Evolutionary conservation across 2,888 invertebrate genomes (phyloP), one percentile per base, ranked within the genome.

Genomic region (Noctua comes): DNA sequence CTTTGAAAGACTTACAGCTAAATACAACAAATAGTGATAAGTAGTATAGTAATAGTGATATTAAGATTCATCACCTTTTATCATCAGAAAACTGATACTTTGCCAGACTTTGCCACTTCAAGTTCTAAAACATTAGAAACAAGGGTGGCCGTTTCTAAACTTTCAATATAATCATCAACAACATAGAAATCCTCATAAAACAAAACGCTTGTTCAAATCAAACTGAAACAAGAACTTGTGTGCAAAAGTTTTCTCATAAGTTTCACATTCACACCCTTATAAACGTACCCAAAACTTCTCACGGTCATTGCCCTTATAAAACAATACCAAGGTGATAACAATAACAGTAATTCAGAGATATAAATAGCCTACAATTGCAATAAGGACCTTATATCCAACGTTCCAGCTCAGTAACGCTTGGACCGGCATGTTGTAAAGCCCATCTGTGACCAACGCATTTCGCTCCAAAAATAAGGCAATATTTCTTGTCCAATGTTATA

Each of bases 311-410:
- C 59, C 57, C 66, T 59, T 76, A 16, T 73, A 79, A 73, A 79
- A 87, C 81, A 87, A 87, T 76, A 87, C 77, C 24, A 77, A 86
- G 85, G 87, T 88, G 82, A 87, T 79, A 86, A 79, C 76, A 77
- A 81, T 84, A 86, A 83, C 71, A 76, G 84, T 88, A 84, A 74
- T 79, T 87, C 76, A 87, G 48, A 62, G 71, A 72, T 79, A 84
- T 87, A 88, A 87, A 87, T 86, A 87, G 73, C 77, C 69, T 62
- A 87, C 77, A 87, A 77, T 81, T 87, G 88, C 87, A 87, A 87
- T 88, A 82, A 82, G 80, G 66, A 73, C 71, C 77, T 77, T 73
- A 78, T 46, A 73, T 51, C 62, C 57, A 66, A 68, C 68, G 69
- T 59, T 27, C n/a, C 66, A n/a, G 66, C 27, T 69, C 74, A 54